phyloP scores from a whole-genome alignment of 2,113 vertebrate species.

The Cervus canadensis region DNA sequence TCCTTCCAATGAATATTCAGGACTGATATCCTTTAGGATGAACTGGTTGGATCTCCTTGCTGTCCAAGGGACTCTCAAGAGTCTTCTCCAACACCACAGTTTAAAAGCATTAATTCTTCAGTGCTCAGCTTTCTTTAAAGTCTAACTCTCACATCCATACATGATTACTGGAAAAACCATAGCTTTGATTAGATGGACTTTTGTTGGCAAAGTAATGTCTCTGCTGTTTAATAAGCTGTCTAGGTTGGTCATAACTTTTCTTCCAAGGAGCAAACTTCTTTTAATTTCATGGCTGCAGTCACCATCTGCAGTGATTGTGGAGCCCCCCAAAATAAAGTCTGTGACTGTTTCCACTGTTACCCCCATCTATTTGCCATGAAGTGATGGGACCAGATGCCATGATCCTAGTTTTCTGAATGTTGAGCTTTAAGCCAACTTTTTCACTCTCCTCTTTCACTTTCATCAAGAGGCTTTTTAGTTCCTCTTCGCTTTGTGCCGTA shows the following conservation, averaged over 20 bases:
- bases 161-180: not conserved
- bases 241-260: not conserved
- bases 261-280: not conserved
- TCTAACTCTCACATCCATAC: not conserved
- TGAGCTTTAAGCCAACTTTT: not conserved
- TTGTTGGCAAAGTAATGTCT: not conserved
- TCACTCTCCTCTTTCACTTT: not conserved
- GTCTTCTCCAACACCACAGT: not conserved
- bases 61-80: not conserved
- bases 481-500: not conserved
- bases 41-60: not conserved
- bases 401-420: not conserved
- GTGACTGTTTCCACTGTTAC: not conserved
- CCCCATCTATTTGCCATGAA: not conserved
- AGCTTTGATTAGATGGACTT: not conserved
- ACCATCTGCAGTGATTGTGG: not conserved
- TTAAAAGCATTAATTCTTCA: not conserved
- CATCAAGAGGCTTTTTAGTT: not conserved
- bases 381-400: not conserved
- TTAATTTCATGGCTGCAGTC: not conserved
- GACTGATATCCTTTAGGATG: not conserved
- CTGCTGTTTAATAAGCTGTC: not conserved
- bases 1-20: not conserved
- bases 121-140: not conserved
- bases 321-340: not conserved